Evolutionary conservation across 2,113 vertebrate genomes (phyloP).

Genomic region (Apaloderma vittatum): DNA sequence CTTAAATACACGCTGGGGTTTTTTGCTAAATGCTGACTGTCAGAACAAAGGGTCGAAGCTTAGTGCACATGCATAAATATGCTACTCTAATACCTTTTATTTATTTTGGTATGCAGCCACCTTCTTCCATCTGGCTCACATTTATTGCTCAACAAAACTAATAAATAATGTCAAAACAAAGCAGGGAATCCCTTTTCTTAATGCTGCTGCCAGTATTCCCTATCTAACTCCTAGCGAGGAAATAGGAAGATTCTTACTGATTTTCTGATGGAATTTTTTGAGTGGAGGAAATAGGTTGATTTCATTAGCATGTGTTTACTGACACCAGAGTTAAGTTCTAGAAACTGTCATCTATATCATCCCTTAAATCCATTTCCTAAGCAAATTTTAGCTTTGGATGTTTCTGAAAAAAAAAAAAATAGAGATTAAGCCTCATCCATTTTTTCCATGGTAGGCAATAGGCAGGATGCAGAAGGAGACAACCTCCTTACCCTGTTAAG

Average conservation of each 20-base stretch:
- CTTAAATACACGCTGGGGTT: not conserved
- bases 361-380: not conserved
- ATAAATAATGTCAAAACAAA: not conserved
- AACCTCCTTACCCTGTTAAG: not conserved
- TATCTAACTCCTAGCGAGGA: not conserved
- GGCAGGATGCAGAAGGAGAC: not conserved
- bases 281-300: not conserved
- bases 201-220: not conserved
- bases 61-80: not conserved
- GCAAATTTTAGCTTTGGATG: not conserved
- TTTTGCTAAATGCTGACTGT: slow-evolving; percentile 47
- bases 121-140: not conserved
- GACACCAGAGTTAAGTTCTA: not conserved
- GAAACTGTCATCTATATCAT: not conserved
- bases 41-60: slow-evolving; percentile 52
- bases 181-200: slow-evolving; percentile 15
- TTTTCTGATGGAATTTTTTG: not conserved
- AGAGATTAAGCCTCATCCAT: not conserved
- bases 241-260: not conserved
- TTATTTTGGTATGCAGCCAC: slow-evolving; percentile 10
- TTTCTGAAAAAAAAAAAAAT: not conserved
- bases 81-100: not conserved
- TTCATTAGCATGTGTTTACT: not conserved
- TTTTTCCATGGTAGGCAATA: not conserved
- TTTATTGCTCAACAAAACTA: not conserved